Conservation (phyloP, 2,113 vertebrate genomes). For the Bettongia penicillata region DNA sequence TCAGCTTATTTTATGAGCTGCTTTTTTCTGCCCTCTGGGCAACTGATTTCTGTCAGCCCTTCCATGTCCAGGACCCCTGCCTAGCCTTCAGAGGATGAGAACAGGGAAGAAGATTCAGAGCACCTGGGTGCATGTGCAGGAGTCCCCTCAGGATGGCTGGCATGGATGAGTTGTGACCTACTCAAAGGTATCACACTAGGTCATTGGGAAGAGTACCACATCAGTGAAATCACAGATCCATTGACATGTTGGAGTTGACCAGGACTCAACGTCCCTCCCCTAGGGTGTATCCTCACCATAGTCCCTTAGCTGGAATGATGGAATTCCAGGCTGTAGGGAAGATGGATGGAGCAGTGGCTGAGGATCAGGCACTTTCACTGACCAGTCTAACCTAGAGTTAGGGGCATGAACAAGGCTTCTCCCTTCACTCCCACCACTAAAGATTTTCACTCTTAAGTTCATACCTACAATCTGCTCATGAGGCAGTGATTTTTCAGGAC, state of each 20-base stretch:
- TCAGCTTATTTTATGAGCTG: neutral
- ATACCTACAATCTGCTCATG: neutral
- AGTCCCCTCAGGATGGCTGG: neutral
- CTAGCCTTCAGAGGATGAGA: slow-evolving; percentile 26
- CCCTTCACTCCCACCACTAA: neutral
- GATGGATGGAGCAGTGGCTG: neutral
- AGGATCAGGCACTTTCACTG: neutral
- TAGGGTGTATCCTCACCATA: neutral
- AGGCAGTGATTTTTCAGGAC: neutral
- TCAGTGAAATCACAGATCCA: neutral
- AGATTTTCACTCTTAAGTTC: neutral
- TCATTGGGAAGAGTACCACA: neutral
- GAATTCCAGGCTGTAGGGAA: neutral
- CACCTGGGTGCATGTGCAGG: neutral
- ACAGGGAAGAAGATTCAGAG: neutral
- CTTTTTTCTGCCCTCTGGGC: neutral
- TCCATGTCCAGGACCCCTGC: neutral
- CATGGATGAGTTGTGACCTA: neutral
- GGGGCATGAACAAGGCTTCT: neutral
- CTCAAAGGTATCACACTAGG: neutral
- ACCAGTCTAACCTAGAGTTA: neutral
- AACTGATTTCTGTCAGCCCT: neutral
- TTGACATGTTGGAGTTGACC: neutral
- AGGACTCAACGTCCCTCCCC: neutral
- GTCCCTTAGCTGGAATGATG: neutral